Conservation (phyloP, 1,140 invertebrate genomes). For the Zaprionus nigranus region DNA sequence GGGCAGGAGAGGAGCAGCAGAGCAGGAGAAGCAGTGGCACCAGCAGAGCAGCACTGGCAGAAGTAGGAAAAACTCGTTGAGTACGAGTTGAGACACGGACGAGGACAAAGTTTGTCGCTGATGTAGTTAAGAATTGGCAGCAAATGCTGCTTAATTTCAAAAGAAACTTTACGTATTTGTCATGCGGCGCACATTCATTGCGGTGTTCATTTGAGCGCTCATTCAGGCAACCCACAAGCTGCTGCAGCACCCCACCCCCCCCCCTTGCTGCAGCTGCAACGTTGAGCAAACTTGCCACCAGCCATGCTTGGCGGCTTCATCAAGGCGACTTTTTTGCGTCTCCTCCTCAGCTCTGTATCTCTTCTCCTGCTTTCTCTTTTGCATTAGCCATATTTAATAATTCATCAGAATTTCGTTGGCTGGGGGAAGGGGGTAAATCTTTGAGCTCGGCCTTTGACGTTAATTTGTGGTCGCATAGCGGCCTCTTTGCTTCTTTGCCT, state of each 20-base stretch:
- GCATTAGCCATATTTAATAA: constrained; percentile 67
- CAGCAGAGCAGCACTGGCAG: not conserved
- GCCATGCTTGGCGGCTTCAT: constrained; percentile 43
- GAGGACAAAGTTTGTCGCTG: constrained; percentile 81
- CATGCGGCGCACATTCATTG: constrained; percentile 82
- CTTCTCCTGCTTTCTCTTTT: constrained; percentile 27
- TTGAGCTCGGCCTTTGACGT: constrained; percentile 47
- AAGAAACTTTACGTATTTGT: constrained; percentile 83
- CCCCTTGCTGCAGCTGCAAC: constrained; percentile 11
- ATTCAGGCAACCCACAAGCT: constrained; percentile 58
- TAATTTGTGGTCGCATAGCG: constrained; percentile 70
- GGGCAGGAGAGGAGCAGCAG: not conserved
- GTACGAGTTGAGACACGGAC: constrained; percentile 15
- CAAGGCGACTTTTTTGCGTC: constrained; percentile 21
- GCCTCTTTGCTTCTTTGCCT: constrained; percentile 26
- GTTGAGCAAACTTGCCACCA: constrained; percentile 45
- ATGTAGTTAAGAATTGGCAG: constrained; percentile 83
- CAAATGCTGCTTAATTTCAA: constrained; percentile 83
- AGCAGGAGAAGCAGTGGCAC: not conserved
- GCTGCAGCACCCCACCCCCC: not conserved
- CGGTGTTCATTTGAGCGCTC: constrained; percentile 81
- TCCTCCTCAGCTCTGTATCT: constrained; percentile 3
- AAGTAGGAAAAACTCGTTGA: constrained; percentile 31
- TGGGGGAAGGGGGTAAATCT: constrained; percentile 29
- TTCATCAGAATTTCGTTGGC: constrained; percentile 56